These are phyloP conservation scores for Formica exsecta DNA, from an alignment of 1,140 invertebrate genomes.

Conservation along the genomic window DNA sequence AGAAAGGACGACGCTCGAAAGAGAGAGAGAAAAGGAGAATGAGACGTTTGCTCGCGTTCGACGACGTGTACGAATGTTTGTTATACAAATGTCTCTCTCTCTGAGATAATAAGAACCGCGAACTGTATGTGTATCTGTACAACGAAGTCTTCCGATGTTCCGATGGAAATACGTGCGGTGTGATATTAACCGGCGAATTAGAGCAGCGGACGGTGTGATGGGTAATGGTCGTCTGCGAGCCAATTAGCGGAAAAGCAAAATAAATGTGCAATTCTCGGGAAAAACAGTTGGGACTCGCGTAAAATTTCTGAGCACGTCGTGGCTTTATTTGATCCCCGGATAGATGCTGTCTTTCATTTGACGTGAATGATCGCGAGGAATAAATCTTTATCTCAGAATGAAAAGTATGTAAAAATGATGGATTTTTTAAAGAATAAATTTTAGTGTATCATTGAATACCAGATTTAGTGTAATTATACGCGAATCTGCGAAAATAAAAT, in stretches of 20 bases:
- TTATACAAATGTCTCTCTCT: not conserved
- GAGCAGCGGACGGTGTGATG: not conserved
- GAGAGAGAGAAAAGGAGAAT: not conserved
- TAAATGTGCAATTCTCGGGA: not conserved
- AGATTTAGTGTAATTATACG: not conserved
- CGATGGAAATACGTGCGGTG: not conserved
- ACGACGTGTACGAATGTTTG: too few species aligned
- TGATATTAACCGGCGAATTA: not conserved
- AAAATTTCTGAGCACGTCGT: not conserved
- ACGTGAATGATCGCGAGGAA: not conserved
- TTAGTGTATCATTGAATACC: not conserved
- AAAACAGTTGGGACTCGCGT: not conserved
- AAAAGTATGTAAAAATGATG: not conserved
- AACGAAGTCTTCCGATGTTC: not conserved
- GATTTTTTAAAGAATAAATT: not conserved
- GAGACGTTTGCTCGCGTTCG: slow-evolving; percentile 4
- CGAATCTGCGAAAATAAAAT: not conserved
- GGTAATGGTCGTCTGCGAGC: not conserved
- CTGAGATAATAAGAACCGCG: not conserved
- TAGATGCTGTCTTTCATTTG: not conserved
- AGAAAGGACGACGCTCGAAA: slow-evolving; percentile 28
- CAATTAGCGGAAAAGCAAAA: slow-evolving; percentile 22
- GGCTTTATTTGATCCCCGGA: not conserved
- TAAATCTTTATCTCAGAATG: not conserved
- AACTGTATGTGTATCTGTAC: too few species aligned